A percentile compares a stretch with the other conserved stretches of the same genome.
These are phyloP conservation scores for Pseudomyrmex flavicornis DNA, from an alignment of 1,140 invertebrate genomes.

Conservation along the genomic window DNA sequence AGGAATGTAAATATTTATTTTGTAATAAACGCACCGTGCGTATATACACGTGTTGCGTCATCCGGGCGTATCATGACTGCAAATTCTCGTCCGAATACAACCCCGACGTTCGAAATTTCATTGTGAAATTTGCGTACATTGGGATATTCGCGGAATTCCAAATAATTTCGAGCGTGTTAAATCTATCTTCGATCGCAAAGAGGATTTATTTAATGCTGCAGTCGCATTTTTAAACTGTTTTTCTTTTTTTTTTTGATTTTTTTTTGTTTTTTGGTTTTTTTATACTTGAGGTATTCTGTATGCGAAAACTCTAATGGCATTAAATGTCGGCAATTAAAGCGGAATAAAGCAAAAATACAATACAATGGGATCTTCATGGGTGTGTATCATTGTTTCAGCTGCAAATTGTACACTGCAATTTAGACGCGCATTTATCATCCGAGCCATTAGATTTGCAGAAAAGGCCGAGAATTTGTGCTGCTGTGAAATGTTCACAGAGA, in stretches of 20 bases:
- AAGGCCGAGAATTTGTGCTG: constrained; percentile 35
- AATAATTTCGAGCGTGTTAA: constrained; percentile 2
- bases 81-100: background rate
- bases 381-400: constrained; percentile 27
- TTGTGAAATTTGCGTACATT: constrained; percentile 20
- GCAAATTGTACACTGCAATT: constrained; percentile 28
- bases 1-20: constrained; percentile 43
- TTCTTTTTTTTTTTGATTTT: no score
- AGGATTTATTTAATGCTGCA: background rate
- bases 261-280: no score
- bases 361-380: constrained; percentile 4
- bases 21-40: constrained; percentile 12
- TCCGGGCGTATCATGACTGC: constrained; percentile 11
- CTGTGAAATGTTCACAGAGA: constrained; percentile 43
- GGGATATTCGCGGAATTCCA: constrained; percentile 9
- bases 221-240: no score
- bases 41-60: background rate
- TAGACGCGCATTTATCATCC: constrained; percentile 45
- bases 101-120: background rate
- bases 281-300: no score
- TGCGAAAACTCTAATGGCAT: background rate
- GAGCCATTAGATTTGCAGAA: constrained; percentile 44
- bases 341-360: constrained; percentile 3
- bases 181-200: background rate
- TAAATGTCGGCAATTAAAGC: background rate